Conservation (phyloP, 1,140 invertebrate genomes). For the Lepidurus arcticus region DNA sequence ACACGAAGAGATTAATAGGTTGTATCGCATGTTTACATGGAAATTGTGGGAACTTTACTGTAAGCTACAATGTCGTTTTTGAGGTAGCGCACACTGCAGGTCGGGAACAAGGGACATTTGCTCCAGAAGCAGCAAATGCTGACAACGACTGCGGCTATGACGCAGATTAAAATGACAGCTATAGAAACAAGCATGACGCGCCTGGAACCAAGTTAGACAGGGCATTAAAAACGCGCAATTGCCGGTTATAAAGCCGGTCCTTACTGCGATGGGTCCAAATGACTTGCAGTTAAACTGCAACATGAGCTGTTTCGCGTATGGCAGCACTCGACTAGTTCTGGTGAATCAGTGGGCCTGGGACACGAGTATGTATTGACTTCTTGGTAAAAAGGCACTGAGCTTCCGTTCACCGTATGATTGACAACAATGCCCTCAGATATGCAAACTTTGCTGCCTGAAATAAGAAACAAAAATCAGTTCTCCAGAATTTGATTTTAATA, state of each 20-base stretch:
- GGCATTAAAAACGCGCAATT: not conserved
- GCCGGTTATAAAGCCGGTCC: not conserved
- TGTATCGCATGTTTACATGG: not conserved
- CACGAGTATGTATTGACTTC: constrained; percentile 9
- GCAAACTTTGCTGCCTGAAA: not conserved
- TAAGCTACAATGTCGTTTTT: constrained; percentile 40
- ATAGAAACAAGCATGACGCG: constrained; percentile 39
- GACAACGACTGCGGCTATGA: constrained; percentile 37
- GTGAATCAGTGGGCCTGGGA: not conserved
- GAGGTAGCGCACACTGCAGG: constrained; percentile 39
- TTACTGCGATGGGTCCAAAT: not conserved
- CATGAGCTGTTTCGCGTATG: not conserved
- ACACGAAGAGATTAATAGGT: not conserved
- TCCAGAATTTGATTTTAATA: not conserved
- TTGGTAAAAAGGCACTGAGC: not conserved
- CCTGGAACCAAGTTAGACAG: constrained; percentile 35
- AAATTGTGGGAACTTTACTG: constrained; percentile 34
- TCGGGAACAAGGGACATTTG: constrained; percentile 40
- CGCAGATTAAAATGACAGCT: constrained; percentile 38
- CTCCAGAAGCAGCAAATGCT: constrained; percentile 42
- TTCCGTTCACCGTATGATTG: not conserved
- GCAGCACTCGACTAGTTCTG: constrained; percentile 6
- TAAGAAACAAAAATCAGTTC: not conserved
- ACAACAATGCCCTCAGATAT: not conserved
- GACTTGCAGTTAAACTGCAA: not conserved